These are phyloP conservation scores for Boloria euphrosyne DNA, from an alignment of 2,888 invertebrate genomes.

Conservation along the genomic window DNA sequence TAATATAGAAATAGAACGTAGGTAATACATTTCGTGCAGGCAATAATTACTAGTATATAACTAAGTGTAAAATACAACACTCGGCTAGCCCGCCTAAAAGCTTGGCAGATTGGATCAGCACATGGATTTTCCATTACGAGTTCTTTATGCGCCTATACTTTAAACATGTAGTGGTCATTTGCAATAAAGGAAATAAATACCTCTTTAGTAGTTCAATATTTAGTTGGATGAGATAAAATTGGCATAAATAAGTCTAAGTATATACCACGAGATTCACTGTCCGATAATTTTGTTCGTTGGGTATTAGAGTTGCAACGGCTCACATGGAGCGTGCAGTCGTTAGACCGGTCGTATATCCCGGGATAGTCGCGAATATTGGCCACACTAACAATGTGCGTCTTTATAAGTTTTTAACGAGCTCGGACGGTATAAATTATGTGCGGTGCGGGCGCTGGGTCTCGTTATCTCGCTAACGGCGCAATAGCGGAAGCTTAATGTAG, in stretches of 20 bases:
- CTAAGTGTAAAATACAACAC: conserved; percentile 71
- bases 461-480: conserved; percentile 80
- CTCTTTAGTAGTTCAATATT: conserved; percentile 12
- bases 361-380: conserved; percentile 79
- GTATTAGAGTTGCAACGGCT: conserved; percentile 56
- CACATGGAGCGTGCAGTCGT: conserved; percentile 60
- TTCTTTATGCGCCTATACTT: conserved; percentile 42
- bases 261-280: conserved; percentile 31
- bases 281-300: conserved; percentile 49
- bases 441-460: conserved; percentile 78
- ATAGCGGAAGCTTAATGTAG: conserved; percentile 81
- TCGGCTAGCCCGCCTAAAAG: conserved; percentile 65
- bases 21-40: conserved; percentile 54
- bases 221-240: conserved; percentile 11
- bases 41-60: conserved; percentile 64
- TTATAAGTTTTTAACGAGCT: conserved; percentile 83
- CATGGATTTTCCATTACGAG: conserved; percentile 76
- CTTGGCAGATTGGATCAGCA: conserved; percentile 77
- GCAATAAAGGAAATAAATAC: conserved; percentile 18
- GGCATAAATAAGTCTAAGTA: neutral
- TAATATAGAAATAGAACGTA: conserved; percentile 44
- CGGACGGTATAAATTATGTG: conserved; percentile 81
- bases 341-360: conserved; percentile 73
- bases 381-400: conserved; percentile 82
- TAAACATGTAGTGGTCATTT: conserved; percentile 30